Evolutionary conservation across 1,140 invertebrate species (phyloP), one percentile per base, ranked within the genome.

Genomic region (Notospermus geniculatus): DNA sequence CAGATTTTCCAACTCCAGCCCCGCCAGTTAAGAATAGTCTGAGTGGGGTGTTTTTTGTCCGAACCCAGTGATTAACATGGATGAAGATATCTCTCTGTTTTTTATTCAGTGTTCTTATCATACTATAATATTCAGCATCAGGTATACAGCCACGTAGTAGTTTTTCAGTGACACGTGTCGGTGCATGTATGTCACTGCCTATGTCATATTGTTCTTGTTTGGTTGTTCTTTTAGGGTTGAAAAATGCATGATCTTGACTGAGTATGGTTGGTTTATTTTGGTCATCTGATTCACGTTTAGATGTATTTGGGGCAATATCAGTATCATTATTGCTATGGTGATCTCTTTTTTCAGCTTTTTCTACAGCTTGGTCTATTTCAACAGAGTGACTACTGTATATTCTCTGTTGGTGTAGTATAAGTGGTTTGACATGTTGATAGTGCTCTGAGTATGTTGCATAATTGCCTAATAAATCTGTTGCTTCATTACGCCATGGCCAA

Each of bases 1-100:
- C 58, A 43, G 53, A 58, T 60, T 71, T 71, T 50, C 64, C 69
- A 45, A 66, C 64, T 32, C 68, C 68, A 23, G 59, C 68, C 46
- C 65, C 65, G 54, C 63, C 68, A 17, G 63, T 59, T 17, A 66
- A 30, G 57, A 66, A 69, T 1, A 59, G n/a, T 19, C 54, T 41
- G 23, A 62, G 61, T 36, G 62, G 56, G 23, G 19, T 15, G 23
- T 9, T 54, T 30, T 58, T 39, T 23, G 55, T 60, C 41, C 54
- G 50, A n/a, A 28, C 54, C 59, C 39, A 59, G 39, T 58, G 19
- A 9, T 57, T 27, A 15, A 60, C 60, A 28, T 9, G 54, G 4
- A 55, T 17, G 25, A 55, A 25, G 7, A 25, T 30, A 13, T 28
- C 54, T 55, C 23, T 7, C 25, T 25, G 23, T 19, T 55, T 25